Conservation (phyloP, 2,888 invertebrate species). For the Nesidiocoris tenuis region DNA sequence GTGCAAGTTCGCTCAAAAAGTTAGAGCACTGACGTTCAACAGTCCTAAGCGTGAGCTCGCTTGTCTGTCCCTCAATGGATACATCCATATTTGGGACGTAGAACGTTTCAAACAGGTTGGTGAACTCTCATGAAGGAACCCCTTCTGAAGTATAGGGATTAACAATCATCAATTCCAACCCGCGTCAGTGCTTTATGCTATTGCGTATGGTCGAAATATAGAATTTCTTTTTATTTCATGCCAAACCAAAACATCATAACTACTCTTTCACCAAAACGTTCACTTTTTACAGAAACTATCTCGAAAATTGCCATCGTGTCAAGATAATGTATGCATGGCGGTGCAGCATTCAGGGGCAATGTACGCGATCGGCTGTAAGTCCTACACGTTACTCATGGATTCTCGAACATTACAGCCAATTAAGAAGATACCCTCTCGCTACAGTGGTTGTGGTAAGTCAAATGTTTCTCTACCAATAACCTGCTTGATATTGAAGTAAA, state of each 20-base stretch:
- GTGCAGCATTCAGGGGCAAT: conserved; percentile 76
- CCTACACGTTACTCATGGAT: conserved; percentile 86
- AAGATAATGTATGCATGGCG: conserved; percentile 91
- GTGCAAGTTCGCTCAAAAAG: conserved; percentile 75
- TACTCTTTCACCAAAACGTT: too few relatives aligned
- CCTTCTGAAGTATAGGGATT: too few relatives aligned
- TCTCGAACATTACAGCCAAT: conserved; percentile 77
- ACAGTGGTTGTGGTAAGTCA: conserved; percentile 77
- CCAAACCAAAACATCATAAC: too few relatives aligned
- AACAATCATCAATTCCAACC: too few relatives aligned
- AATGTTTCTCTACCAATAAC: too few relatives aligned
- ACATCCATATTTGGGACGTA: conserved; percentile 90
- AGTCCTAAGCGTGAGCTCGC: conserved; percentile 82
- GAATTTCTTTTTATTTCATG: too few relatives aligned
- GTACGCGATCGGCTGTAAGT: conserved; percentile 92
- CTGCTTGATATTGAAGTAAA: too few relatives aligned
- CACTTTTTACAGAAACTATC: conserved; percentile 67
- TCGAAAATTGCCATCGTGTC: conserved; percentile 80
- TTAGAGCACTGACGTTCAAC: conserved; percentile 86
- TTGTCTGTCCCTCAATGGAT: conserved; percentile 87
- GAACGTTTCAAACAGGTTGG: conserved; percentile 80
- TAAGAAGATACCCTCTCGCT: conserved; percentile 77
- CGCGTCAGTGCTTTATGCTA: too few relatives aligned
- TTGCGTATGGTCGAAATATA: too few relatives aligned
- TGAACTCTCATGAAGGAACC: too few relatives aligned